These are phyloP conservation scores for Mandrillus leucophaeus DNA, from an alignment of 2,113 vertebrate genomes.

Conservation along the genomic window DNA sequence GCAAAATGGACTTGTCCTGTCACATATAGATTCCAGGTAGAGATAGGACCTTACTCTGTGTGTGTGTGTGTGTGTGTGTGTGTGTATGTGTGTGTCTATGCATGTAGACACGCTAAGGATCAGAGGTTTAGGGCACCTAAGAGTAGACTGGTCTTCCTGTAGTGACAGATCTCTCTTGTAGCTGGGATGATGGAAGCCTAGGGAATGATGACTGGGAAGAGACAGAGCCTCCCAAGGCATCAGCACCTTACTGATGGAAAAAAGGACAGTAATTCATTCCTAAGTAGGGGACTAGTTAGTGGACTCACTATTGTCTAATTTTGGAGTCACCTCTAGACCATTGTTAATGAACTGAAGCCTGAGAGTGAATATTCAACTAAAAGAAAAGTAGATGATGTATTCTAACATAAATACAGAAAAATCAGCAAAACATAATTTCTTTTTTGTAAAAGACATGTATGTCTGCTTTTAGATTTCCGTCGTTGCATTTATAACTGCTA, in stretches of 20 bases:
- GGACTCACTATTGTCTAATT: not conserved
- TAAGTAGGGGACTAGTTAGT: not conserved
- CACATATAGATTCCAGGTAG: not conserved
- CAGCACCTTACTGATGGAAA: not conserved
- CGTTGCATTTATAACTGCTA: constrained; percentile 90
- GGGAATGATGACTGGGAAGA: not conserved
- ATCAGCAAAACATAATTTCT: not conserved
- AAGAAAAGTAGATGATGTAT: not conserved
- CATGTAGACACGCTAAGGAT: not conserved
- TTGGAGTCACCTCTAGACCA: not conserved
- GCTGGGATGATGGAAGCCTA: not conserved
- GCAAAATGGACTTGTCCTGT: not conserved
- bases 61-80: too few relatives aligned
- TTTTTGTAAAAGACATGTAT: not conserved
- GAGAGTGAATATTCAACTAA: not conserved
- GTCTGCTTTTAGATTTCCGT: constrained; percentile 83
- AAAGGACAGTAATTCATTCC: not conserved
- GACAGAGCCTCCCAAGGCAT: too few relatives aligned
- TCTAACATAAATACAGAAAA: not conserved
- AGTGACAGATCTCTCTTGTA: not conserved
- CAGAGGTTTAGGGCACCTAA: accelerated
- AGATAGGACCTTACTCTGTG: too few relatives aligned
- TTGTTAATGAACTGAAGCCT: constrained; percentile 18
- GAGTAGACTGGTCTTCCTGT: not conserved
- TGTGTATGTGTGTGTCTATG: too few relatives aligned